phyloP scores from a whole-genome alignment of 2,797 vertebrate genomes.

The Falco concolor region DNA sequence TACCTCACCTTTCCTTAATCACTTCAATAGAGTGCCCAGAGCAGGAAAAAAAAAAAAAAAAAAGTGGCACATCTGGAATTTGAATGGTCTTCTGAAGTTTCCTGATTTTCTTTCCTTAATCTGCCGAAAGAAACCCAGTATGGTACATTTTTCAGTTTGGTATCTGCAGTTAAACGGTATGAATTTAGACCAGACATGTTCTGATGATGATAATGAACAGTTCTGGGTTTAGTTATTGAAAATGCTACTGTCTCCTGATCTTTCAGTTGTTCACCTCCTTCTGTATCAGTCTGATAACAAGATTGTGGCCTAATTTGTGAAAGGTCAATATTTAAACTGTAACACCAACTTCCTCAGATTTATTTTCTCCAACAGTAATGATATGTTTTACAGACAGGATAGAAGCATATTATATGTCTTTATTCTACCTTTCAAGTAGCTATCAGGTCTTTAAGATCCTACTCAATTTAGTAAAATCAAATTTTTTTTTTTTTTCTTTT shows the following conservation, averaged over 20 bases:
- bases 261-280: not conserved
- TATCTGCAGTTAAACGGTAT: not conserved
- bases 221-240: not conserved
- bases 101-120: not conserved
- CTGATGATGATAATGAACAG: not conserved
- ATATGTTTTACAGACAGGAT: not conserved
- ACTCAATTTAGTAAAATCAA: not conserved
- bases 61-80: not conserved
- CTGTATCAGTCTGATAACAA: not conserved
- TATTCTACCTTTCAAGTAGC: not conserved
- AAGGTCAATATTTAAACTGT: not conserved
- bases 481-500: not conserved
- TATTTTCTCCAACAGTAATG: not conserved
- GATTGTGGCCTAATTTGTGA: not conserved
- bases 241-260: not conserved
- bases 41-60: not conserved
- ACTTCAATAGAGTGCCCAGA: not conserved
- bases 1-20: not conserved
- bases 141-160: not conserved
- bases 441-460: not conserved
- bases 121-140: not conserved
- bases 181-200: not conserved
- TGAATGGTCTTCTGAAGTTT: not conserved
- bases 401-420: not conserved
- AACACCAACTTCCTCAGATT: not conserved